Conservation (phyloP, 1,140 invertebrate species). For the Araneus ventricosus region DNA sequence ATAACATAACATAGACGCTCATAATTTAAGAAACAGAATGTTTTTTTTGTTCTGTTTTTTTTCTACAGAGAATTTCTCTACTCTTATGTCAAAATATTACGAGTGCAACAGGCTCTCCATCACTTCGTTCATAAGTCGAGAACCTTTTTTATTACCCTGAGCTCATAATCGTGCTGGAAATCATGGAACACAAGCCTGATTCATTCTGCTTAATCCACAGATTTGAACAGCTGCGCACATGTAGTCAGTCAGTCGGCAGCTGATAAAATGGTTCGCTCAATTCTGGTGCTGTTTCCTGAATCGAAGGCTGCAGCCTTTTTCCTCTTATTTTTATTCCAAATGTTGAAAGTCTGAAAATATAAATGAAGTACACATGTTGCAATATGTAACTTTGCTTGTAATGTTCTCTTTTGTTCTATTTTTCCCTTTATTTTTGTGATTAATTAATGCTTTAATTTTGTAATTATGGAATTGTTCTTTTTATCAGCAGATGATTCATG, state of each 20-base stretch:
- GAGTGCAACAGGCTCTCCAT: slow-evolving; percentile 12
- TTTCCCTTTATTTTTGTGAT: no score
- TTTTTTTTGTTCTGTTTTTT: not conserved
- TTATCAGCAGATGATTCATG: no score
- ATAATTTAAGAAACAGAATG: not conserved
- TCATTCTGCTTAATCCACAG: slow-evolving; percentile 25
- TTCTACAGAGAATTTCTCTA: not conserved
- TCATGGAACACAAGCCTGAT: slow-evolving; percentile 10
- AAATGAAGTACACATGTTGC: not conserved
- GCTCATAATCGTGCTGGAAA: slow-evolving; percentile 24
- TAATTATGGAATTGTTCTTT: no score
- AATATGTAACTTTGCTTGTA: no score
- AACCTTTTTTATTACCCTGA: slow-evolving; percentile 16
- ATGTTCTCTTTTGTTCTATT: no score
- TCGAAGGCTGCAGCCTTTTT: not conserved
- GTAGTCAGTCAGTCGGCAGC: not conserved
- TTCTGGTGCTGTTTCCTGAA: slow-evolving; percentile 1
- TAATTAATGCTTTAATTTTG: no score
- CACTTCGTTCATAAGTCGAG: slow-evolving; percentile 23
- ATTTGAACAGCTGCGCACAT: slow-evolving; percentile 52
- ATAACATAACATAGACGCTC: no score
- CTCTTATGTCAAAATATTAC: not conserved
- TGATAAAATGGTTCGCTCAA: not conserved
- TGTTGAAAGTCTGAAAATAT: not conserved
- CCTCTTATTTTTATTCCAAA: not conserved